Evolutionary conservation across 2,113 vertebrate species (phyloP), one percentile per base, ranked within the genome.

Genomic region (Dicaeum eximium): DNA sequence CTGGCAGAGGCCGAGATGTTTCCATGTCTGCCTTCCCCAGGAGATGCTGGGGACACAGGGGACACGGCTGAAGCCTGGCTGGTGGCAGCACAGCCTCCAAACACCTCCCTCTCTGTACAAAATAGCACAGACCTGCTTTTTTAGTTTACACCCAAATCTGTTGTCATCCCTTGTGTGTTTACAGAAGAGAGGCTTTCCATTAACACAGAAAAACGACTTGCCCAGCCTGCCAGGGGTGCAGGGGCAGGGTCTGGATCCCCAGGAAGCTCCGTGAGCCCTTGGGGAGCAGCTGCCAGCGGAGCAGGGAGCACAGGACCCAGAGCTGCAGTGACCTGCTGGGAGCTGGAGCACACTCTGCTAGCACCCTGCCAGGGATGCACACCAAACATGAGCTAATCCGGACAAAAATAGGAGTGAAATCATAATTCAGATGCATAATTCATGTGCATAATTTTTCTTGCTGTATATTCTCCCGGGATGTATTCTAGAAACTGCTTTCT

Each of bases 351-450:
- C 7, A 10, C 84, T 71, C 90, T 37, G 80, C 84, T 19, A 89
- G 82, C 92, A 86, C 45, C 91, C 92, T 95, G 91, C 95, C 90
- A 93, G 82, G 93, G 94, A 93, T 15, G 82, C 92, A 86, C 95
- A 96, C 92, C 93, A 96, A 97, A 91, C 93, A 96, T 96, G 96
- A 97, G 94, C 96, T 97, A 97, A 97, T 96, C 94, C 27, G 11
- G 93, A 94, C 94, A 96, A 97, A 97, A 96, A 95, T 95, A 97
- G 95, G 92, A 97, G 95, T 97, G 96, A 96, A 97, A 94, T 96
- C 95, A 97, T 86, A 92, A 90, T 79, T 96, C 85, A 80, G 72
- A 82, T 97, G 95, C 96, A 97, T 97, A 96, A 97, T 97, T 96
- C 96, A 97, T 97, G 95, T 93, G 94, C 93, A 97, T 95, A 88